phyloP scores from a whole-genome alignment of 2,113 vertebrate genomes.

The Oncorhynchus keta region DNA sequence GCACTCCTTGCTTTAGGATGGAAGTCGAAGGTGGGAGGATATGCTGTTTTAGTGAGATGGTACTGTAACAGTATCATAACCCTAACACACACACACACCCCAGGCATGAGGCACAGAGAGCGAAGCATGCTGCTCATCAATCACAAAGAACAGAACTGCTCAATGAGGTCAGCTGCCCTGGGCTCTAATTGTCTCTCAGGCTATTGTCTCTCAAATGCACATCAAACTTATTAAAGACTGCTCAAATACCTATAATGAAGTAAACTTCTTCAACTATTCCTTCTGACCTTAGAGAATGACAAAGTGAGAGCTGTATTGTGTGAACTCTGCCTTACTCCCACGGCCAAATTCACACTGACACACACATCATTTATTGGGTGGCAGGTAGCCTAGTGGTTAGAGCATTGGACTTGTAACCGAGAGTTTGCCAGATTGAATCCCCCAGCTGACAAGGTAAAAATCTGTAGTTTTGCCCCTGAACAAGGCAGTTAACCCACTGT shows the following conservation, averaged over 20 bases:
- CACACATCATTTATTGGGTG: neutral
- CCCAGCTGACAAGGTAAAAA: too few species aligned
- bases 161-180: constrained; percentile 37
- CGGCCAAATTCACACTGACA: constrained; percentile 9
- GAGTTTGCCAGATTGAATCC: too few species aligned
- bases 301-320: neutral
- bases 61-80: constrained; percentile 36
- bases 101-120: neutral
- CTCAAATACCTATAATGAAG: constrained; percentile 14
- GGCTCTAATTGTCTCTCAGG: constrained; percentile 25
- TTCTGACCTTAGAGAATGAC: neutral
- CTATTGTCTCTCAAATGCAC: constrained; percentile 23
- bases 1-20: neutral
- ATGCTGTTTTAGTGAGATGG: constrained; percentile 19
- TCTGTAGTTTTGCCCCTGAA: too few species aligned
- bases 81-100: neutral
- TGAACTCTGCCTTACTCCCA: neutral
- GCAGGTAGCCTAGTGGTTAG: too few species aligned
- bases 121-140: neutral
- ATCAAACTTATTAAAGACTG: constrained; percentile 2
- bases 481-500: too few species aligned
- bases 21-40: neutral
- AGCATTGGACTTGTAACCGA: too few species aligned
- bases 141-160: constrained; percentile 26
- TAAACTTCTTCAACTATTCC: constrained; percentile 16